Evolutionary conservation across 2,797 vertebrate species (phyloP), one percentile per base, ranked within the genome.

Genomic region (Neosilurus mollespiculum): DNA sequence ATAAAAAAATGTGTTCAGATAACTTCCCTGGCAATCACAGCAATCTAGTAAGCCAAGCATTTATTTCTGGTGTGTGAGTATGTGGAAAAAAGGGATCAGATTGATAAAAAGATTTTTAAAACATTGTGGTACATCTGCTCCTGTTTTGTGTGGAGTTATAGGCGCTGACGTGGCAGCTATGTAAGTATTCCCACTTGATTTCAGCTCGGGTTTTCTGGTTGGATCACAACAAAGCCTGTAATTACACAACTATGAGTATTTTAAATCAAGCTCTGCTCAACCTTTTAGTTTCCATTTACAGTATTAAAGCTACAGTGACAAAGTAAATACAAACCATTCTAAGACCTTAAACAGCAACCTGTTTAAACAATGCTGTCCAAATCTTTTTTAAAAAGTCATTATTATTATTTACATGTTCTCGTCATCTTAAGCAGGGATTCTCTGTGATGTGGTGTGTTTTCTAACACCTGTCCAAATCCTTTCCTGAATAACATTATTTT

Each of bases 161-260:
- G 88, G 58, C 90, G 91, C 86, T 88, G 87, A 93, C 87, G 91
- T 94, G 93, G 93, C 92, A 91, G 83, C 90, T 90, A 88, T 85
- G 82, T 81, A 81, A 86, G 61, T 59, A 9, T 67, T 51, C 84
- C 67, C 76, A 73, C 71, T 83, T 64, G 20, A 80, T 8, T 69
- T 83, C 59, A 80, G 56, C 67, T 76, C 72, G 56, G 72, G 80
- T 49, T 53, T 59, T 69, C 20, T 82, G 15, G 51, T 82, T 67
- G 77, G 85, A 77, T n/a, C 34, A 71, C 56, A n/a, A 51, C n/a
- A 70, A 70, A 67, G 49, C 70, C 81, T 86, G 59, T 86, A 85
- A 88, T 90, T 89, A 90, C 78, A 83, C 20, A 43, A 26, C 78
- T 56, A 20, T 64, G 71, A 64, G 10, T 58, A 70, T 51, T 67